Evolutionary conservation across 2,797 vertebrate species (phyloP).

Genomic region (Amphiprion clarkii): DNA sequence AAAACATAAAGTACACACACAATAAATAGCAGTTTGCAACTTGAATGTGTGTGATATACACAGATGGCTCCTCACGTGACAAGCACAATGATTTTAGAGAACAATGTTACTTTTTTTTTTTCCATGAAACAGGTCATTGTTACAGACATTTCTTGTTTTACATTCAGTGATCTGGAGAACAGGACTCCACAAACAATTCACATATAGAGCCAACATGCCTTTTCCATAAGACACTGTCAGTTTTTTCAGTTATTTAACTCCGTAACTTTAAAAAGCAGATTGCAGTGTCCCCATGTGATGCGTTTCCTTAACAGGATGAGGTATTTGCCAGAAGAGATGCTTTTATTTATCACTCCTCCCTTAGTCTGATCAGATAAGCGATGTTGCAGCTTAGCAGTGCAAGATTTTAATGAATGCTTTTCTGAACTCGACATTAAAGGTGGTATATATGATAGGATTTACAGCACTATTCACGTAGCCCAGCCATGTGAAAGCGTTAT

Average conservation of each 20-base stretch:
- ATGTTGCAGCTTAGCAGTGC: conserved; percentile 88
- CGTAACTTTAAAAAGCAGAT: conserved; percentile 46
- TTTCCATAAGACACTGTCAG: conserved; percentile 50
- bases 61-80: conserved; percentile 73
- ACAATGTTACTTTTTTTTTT: conserved; percentile 60
- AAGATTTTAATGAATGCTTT: conserved; percentile 99
- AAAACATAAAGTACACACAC: conserved; percentile 73
- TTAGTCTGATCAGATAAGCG: conserved; percentile 52
- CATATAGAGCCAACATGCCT: conserved; percentile 57
- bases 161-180: conserved; percentile 80
- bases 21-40: conserved; percentile 73
- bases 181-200: conserved; percentile 65
- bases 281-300: conserved; percentile 47
- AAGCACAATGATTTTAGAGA: conserved; percentile 75
- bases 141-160: conserved; percentile 85
- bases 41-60: conserved; percentile 75
- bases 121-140: conserved; percentile 65
- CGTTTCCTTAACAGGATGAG: conserved; percentile 75
- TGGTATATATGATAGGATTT: conserved; percentile 99
- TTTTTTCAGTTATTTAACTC: conserved; percentile 50
- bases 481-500: conserved; percentile 98
- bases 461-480: conserved; percentile 99
- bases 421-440: conserved; percentile 98
- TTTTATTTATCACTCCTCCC: conserved; percentile 41
- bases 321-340: conserved; percentile 70